Evolutionary conservation across 37 sponge, comb jelly and placozoan species (phyloP).

Genomic region (Beroe ovata): DNA sequence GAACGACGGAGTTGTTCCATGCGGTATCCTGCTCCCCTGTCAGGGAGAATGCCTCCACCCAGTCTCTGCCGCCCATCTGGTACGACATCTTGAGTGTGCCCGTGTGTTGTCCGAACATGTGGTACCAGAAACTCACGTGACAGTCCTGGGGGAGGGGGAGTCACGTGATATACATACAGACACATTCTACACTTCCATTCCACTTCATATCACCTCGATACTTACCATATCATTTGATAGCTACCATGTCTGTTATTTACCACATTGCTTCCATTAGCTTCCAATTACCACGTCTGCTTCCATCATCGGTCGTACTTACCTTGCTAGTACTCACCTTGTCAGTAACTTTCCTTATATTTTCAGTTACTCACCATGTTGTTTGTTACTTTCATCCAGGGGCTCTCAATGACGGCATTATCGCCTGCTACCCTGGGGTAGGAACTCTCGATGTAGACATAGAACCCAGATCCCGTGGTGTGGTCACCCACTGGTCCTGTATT

Average conservation of each 20-base stretch:
- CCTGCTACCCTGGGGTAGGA: conserved; percentile 53
- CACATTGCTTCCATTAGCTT: too few species aligned
- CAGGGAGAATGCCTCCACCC: conserved; percentile 27
- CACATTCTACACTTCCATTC: too few species aligned
- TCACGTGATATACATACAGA: too few species aligned
- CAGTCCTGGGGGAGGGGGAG: conserved; percentile 51
- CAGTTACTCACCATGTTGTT: conserved; percentile 24
- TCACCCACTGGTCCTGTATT: conserved; percentile 57
- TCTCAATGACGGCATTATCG: conserved; percentile 64
- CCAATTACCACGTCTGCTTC: too few species aligned
- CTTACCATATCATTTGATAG: too few species aligned
- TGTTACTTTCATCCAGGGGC: conserved; percentile 61
- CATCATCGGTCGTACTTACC: too few species aligned
- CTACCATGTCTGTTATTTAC: too few species aligned
- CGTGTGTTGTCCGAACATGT: conserved; percentile 66
- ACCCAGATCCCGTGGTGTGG: conserved; percentile 56
- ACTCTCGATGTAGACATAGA: conserved; percentile 69
- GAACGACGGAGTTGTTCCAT: conserved; percentile 20
- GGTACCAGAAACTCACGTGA: conserved; percentile 68
- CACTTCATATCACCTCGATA: too few species aligned
- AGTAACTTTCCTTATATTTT: neutral
- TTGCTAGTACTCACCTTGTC: too few species aligned
- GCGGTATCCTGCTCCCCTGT: conserved; percentile 59
- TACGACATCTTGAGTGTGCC: conserved; percentile 61
- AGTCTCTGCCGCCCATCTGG: conserved; percentile 30